A percentile compares a stretch with the other conserved stretches of the same genome.
Evolutionary conservation across 2,888 invertebrate species (phyloP).

Genomic region (Hoplodrina ambigua): DNA sequence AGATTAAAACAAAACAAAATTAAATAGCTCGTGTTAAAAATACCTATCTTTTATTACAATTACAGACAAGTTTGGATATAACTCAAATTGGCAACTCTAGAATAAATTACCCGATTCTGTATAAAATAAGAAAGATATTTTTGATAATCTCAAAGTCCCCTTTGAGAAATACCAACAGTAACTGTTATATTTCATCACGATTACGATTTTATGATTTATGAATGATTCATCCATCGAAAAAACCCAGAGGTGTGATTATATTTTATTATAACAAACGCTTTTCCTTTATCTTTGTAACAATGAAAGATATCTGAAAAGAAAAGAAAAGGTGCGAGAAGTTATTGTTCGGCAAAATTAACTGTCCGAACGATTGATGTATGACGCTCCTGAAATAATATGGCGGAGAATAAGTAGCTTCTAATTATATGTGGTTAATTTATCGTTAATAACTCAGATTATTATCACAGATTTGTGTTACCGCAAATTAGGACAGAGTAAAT

Average conservation of each 20-base stretch:
- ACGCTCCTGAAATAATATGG: slow-evolving; percentile 68
- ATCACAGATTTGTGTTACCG: no score
- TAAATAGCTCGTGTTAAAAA: no score
- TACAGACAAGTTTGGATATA: background rate
- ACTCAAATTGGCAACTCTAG: background rate
- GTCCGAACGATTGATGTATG: slow-evolving; percentile 83
- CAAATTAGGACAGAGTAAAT: no score
- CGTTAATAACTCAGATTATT: background rate
- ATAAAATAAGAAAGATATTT: slow-evolving; percentile 10
- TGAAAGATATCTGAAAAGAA: slow-evolving; percentile 66
- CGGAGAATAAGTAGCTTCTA: slow-evolving; percentile 31
- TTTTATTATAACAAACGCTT: slow-evolving; percentile 46
- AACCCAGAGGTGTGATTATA: slow-evolving; percentile 69
- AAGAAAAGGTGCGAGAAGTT: slow-evolving; percentile 77
- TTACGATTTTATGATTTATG: slow-evolving; percentile 79
- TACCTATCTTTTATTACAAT: background rate
- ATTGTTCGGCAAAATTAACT: slow-evolving; percentile 85
- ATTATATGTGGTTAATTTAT: slow-evolving; percentile 51
- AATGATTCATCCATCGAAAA: slow-evolving; percentile 76
- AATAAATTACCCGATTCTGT: background rate
- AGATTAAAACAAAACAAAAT: no score
- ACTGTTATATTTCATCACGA: slow-evolving; percentile 83
- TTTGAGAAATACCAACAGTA: slow-evolving; percentile 60
- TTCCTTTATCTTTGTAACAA: slow-evolving; percentile 70
- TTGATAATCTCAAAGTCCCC: slow-evolving; percentile 12